phyloP scores from a whole-genome alignment of 2,113 vertebrate species.

The Reinhardtius hippoglossoides region DNA sequence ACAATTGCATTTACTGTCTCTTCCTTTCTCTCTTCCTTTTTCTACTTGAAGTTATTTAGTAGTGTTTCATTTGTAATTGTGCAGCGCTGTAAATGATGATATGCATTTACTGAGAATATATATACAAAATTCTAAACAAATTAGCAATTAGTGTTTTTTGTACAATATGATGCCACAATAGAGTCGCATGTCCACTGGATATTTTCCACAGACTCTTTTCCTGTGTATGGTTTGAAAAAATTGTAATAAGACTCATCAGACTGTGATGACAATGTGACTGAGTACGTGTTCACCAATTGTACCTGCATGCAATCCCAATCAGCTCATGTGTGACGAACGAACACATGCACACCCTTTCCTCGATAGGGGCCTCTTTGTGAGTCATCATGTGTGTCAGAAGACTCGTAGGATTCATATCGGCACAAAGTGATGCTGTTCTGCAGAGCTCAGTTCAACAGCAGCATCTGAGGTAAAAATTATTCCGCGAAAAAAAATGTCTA shows the following conservation, averaged over 20 bases:
- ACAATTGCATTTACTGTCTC: too few relatives aligned
- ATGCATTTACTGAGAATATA: background rate
- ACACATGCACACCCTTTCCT: background rate
- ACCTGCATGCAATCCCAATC: background rate
- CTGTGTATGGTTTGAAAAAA: too few relatives aligned
- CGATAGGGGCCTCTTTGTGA: background rate
- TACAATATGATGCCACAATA: background rate
- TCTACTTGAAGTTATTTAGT: too few relatives aligned
- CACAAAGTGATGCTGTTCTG: background rate
- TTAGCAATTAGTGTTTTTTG: background rate
- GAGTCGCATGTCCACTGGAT: too few relatives aligned
- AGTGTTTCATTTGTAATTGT: background rate
- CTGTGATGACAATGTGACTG: background rate
- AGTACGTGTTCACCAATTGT: background rate
- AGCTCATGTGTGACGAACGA: background rate
- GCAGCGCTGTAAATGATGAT: background rate
- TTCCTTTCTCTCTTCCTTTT: too few relatives aligned
- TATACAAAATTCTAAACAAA: background rate
- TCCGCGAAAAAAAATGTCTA: too few relatives aligned
- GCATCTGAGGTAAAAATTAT: too few relatives aligned
- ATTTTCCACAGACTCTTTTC: too few relatives aligned
- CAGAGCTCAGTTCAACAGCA: background rate
- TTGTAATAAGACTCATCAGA: background rate
- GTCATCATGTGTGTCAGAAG: background rate
- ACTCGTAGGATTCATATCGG: background rate